These are phyloP conservation scores for Lasiurus cinereus DNA, from an alignment of 2,113 vertebrate genomes.

Conservation along the genomic window DNA sequence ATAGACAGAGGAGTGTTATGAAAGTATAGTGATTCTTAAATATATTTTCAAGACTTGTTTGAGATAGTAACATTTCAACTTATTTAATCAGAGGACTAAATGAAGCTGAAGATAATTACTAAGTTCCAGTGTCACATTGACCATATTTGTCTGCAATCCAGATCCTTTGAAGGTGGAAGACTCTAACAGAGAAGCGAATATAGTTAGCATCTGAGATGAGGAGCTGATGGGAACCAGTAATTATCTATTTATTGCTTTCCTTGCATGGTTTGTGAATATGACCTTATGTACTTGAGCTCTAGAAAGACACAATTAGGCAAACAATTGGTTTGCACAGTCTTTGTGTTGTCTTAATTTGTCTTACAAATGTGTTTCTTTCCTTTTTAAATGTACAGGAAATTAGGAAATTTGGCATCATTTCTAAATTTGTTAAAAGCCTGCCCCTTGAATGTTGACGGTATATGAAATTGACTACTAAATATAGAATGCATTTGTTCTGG, in stretches of 20 bases:
- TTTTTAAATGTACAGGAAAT: conserved; percentile 4
- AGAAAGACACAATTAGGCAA: neutral
- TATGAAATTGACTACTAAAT: conserved; percentile 24
- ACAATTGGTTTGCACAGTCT: neutral
- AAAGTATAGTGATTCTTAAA: conserved; percentile 63
- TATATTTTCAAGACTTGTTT: neutral
- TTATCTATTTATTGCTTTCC: conserved; percentile 4
- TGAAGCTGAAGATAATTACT: neutral
- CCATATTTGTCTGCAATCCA: neutral
- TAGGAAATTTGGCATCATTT: neutral
- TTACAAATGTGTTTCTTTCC: conserved; percentile 26
- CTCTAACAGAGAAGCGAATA: neutral
- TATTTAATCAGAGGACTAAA: conserved; percentile 32
- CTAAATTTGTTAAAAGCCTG: neutral
- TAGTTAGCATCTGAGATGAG: neutral
- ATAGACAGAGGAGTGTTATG: neutral
- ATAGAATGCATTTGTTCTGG: neutral
- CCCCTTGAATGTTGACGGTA: neutral
- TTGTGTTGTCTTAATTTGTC: neutral
- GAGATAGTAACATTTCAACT: conserved; percentile 15
- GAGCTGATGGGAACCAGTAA: neutral
- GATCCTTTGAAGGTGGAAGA: neutral
- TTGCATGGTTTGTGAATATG: neutral
- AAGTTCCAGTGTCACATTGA: neutral
- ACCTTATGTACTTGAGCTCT: neutral